phyloP scores from a whole-genome alignment of 2,797 vertebrate species.

The Enteromius argenteus region DNA sequence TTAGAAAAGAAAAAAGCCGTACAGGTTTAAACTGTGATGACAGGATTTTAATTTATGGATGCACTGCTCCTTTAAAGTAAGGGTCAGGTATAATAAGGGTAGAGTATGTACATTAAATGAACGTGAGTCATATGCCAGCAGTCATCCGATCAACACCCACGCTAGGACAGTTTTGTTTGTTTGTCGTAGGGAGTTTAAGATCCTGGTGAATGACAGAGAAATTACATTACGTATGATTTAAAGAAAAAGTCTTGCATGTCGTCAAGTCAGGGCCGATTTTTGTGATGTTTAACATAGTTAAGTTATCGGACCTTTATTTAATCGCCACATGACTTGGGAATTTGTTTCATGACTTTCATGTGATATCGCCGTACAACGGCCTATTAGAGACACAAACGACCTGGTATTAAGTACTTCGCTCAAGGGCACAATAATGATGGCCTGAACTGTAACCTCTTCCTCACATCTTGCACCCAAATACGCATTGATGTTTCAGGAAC shows the following conservation, averaged over 20 bases:
- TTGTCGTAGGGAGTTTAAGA: neutral
- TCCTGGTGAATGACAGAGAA: neutral
- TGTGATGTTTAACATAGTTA: neutral
- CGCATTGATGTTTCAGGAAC: constrained; percentile 62
- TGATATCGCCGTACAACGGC: neutral
- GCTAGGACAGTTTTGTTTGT: constrained; percentile 8
- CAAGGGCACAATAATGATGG: neutral
- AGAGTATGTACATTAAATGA: neutral
- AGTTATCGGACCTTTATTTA: neutral
- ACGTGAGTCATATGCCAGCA: constrained; percentile 28
- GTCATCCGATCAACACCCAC: constrained; percentile 20
- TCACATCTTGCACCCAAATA: neutral
- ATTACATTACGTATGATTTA: neutral
- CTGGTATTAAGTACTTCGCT: neutral
- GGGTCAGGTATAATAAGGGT: neutral
- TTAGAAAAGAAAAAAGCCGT: neutral
- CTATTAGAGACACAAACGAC: neutral
- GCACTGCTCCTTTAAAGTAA: neutral
- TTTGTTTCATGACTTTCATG: constrained; percentile 3
- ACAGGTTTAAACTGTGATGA: neutral
- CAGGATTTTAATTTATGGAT: neutral
- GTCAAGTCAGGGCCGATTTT: constrained; percentile 2
- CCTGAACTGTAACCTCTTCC: neutral
- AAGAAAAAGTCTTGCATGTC: neutral
- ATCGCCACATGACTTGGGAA: neutral